Conservation (phyloP, 1,140 invertebrate species). For the Fopius arisanus region DNA sequence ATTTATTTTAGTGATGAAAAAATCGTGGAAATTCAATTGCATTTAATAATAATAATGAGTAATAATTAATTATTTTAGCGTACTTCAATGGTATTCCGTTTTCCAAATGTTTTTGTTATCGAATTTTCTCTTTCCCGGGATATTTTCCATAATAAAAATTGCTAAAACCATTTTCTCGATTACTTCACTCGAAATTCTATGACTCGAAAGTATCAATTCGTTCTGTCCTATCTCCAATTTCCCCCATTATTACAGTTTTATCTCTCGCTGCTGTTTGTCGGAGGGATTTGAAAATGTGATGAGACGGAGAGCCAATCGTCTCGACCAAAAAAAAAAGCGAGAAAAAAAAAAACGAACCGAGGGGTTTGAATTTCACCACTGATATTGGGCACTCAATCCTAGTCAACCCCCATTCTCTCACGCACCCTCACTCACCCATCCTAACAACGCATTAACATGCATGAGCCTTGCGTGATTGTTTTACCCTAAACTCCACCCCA, state of each 20-base stretch:
- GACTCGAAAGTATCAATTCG: neutral
- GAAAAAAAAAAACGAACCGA: neutral
- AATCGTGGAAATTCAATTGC: too few relatives aligned
- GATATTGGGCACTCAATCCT: conserved; percentile 64
- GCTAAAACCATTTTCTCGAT: too few relatives aligned
- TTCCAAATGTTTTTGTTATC: too few relatives aligned
- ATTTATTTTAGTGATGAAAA: too few relatives aligned
- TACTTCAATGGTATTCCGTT: too few relatives aligned
- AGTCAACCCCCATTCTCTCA: conserved; percentile 54
- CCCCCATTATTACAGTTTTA: neutral
- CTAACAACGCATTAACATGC: conserved; percentile 65
- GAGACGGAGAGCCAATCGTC: neutral
- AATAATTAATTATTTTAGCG: too few relatives aligned
- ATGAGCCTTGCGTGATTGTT: conserved; percentile 65
- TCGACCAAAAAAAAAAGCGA: neutral
- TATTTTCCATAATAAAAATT: too few relatives aligned
- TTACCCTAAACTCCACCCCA: conserved; percentile 53
- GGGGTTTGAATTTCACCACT: conserved; percentile 38
- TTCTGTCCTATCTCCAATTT: neutral
- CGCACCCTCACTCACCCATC: conserved; percentile 40
- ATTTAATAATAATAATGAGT: too few relatives aligned
- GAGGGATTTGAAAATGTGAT: neutral
- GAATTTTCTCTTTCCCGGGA: too few relatives aligned
- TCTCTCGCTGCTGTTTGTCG: neutral
- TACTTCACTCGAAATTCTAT: neutral